A percentile compares a stretch with the other conserved stretches of the same genome.
These are phyloP conservation scores for Trachythela sp. DNA, from an alignment of 64 coral and sea anemone genomes.

Conservation along the genomic window DNA sequence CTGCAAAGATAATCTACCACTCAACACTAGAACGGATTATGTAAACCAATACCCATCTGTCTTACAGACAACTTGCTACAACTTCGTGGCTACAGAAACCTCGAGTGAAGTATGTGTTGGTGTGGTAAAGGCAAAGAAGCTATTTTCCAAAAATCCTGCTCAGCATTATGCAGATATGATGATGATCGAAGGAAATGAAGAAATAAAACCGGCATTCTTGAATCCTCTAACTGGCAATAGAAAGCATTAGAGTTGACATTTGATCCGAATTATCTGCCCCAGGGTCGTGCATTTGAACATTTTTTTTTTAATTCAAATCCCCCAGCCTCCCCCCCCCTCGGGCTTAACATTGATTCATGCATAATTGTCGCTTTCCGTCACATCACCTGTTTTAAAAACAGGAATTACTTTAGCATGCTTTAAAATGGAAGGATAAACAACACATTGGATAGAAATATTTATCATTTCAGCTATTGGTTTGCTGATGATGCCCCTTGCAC, in stretches of 20 bases:
- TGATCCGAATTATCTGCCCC: neutral
- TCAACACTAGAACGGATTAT: conserved; percentile 33
- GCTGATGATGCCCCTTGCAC: neutral
- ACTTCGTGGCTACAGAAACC: conserved; percentile 2
- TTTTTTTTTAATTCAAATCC: neutral
- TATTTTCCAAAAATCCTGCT: conserved; percentile 8
- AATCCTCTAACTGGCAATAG: conserved; percentile 11
- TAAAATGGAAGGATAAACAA: no score
- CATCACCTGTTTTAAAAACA: no score
- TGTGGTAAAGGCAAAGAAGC: conserved; percentile 10
- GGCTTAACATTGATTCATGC: conserved; percentile 2
- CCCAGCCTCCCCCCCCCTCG: neutral
- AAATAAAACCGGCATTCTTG: conserved; percentile 18
- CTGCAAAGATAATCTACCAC: neutral
- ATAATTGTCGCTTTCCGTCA: no score
- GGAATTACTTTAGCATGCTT: no score
- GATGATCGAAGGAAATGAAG: conserved; percentile 12
- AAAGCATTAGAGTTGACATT: conserved; percentile 30
- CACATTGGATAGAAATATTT: no score
- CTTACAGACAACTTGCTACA: conserved; percentile 27
- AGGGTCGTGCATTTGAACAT: neutral
- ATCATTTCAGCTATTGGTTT: conserved; percentile 10
- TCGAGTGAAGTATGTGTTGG: conserved; percentile 35
- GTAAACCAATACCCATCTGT: conserved; percentile 23
- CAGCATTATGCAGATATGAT: conserved; percentile 37